phyloP scores from a whole-genome alignment of 92 coral and sea anemone genomes.

The Nematostella vectensis region DNA sequence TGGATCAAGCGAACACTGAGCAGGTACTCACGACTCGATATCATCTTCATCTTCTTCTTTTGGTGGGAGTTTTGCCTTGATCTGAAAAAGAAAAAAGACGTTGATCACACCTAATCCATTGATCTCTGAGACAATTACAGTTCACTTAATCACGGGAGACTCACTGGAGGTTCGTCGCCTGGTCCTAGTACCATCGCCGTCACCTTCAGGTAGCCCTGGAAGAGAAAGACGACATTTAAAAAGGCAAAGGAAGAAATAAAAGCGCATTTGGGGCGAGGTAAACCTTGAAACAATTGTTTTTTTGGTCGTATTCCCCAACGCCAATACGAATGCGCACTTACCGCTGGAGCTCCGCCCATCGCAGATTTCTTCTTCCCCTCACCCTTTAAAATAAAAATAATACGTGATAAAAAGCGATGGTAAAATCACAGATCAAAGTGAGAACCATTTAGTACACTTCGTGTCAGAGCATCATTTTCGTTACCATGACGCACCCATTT shows the following conservation, averaged over 20 bases:
- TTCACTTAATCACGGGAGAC: too few relatives aligned
- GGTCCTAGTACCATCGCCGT: slow-evolving; percentile 76
- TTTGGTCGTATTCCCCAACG: background rate
- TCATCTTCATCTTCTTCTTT: slow-evolving; percentile 40
- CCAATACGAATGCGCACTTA: slow-evolving; percentile 23
- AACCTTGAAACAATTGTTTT: too few relatives aligned
- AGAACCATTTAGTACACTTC: too few relatives aligned
- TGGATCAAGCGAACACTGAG: too few relatives aligned
- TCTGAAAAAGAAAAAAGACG: slow-evolving; percentile 16
- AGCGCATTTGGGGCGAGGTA: too few relatives aligned
- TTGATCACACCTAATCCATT: too few relatives aligned
- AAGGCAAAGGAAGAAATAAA: background rate
- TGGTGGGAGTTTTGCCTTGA: slow-evolving; percentile 27
- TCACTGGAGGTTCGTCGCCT: slow-evolving; percentile 87
- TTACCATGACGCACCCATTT: too few relatives aligned
- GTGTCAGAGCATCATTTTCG: too few relatives aligned
- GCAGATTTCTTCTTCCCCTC: slow-evolving; percentile 21
- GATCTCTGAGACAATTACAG: too few relatives aligned
- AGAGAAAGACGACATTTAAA: background rate
- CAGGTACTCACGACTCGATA: slow-evolving; percentile 38
- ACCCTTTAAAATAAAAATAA: slow-evolving; percentile 5
- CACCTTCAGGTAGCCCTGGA: slow-evolving; percentile 82
- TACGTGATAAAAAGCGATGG: too few relatives aligned
- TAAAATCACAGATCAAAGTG: too few relatives aligned
- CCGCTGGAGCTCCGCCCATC: slow-evolving; percentile 50